Evolutionary conservation across 1,140 invertebrate species (phyloP).

Genomic region (Formica exsecta): DNA sequence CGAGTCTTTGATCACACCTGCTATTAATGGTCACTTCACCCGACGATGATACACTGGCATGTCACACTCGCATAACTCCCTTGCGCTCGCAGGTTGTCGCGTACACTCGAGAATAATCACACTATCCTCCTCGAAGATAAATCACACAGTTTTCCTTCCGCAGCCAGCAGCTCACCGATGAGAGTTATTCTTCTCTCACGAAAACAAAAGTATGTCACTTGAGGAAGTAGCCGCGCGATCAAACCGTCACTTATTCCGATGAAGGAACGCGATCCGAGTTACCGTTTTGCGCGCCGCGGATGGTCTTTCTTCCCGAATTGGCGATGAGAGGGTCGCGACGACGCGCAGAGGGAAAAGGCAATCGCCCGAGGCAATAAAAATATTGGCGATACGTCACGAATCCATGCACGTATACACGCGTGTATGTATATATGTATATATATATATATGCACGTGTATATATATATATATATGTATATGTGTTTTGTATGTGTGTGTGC

Average conservation of each 20-base stretch:
- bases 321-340: background rate
- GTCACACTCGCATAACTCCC: slow-evolving; percentile 44
- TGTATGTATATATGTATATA: background rate
- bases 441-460: too few species aligned
- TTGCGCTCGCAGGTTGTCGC: slow-evolving; percentile 23
- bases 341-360: too few species aligned
- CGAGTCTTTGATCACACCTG: slow-evolving; percentile 16
- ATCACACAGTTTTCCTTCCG: background rate
- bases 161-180: background rate
- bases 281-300: slow-evolving; percentile 26
- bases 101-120: slow-evolving; percentile 25
- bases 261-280: slow-evolving; percentile 25
- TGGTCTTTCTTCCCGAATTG: slow-evolving; percentile 27
- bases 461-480: too few species aligned
- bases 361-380: slow-evolving; percentile 30
- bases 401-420: slow-evolving; percentile 32
- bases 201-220: slow-evolving; percentile 72
- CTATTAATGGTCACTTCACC: slow-evolving; percentile 33
- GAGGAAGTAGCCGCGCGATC: slow-evolving; percentile 64
- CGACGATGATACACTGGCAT: slow-evolving; percentile 48
- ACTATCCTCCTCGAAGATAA: slow-evolving; percentile 9
- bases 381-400: slow-evolving; percentile 46
- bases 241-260: slow-evolving; percentile 57
- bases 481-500: background rate
- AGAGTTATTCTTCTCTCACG: slow-evolving; percentile 54